Base-by-base conservation (phyloP, 2,797 vertebrate genomes). In the Morus bassanus region DNA sequence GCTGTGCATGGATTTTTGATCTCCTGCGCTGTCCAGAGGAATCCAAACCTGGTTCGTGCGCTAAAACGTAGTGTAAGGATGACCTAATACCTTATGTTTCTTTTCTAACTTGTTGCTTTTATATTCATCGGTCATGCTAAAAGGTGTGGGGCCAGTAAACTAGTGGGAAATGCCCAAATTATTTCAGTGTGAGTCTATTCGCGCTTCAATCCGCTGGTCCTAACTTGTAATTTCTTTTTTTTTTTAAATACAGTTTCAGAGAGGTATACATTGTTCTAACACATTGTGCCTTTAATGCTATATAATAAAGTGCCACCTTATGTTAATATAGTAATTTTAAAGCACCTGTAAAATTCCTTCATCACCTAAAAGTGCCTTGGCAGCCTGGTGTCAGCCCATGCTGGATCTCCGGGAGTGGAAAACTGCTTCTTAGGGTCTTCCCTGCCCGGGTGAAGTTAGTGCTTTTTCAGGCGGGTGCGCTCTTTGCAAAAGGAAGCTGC, bases 381-480 rank as follows among this genome's bases (percentile, higher is more conserved):
- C 59, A 61, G 59, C 67, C 46, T 14, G 1, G 4, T 31, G 28
- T 45, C 70, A 81, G 65, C 37, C 61, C 1, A 0, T 17, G 39
- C 33, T 77, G 43, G 18, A 64, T 60, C 27, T 35, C 67, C 0
- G 7, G 73, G 13, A 31, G 10, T 9, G 24, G n/a, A 48, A 88
- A 61, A 12, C 3, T 21, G 4, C 28, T 41, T 82, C 80, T 65
- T 19, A 43, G 50, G 43, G 7, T 28, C 11, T 77, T 43, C 25
- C 70, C 23, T 45, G 8, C 11, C 18, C 0, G 3, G 25, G 31
- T 61, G 64, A 30, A 85, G 7, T 45, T 53, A 21, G 21, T 9
- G 7, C 6, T 28, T 89, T 76, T 77, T 85, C 39, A 28, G 48
- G 16, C 22, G 5, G 1, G 25, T 18, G 4, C 0, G 0, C 53